Percentiles rank a stretch among this genome's conserved stretches.
phyloP scores from a whole-genome alignment of 2,888 invertebrate genomes.

The Tetheella fluctuosa region DNA sequence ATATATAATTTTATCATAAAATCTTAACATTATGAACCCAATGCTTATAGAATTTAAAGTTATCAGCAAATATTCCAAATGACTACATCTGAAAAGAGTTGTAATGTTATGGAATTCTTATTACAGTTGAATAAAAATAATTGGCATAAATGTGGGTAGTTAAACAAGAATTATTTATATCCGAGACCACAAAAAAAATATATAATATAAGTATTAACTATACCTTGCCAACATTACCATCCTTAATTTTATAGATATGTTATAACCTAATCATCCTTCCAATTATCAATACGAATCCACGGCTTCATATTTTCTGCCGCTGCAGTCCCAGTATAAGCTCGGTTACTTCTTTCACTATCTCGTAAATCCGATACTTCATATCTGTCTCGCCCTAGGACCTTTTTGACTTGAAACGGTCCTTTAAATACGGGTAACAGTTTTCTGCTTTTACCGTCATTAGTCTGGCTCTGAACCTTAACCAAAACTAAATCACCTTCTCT shows the following conservation, averaged over 20 bases:
- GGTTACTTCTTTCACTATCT: slow-evolving; percentile 20
- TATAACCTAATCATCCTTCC: no score
- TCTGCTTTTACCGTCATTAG: slow-evolving; percentile 23
- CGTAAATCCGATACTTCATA: slow-evolving; percentile 21
- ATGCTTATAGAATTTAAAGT: no score
- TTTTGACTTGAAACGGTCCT: slow-evolving; percentile 25
- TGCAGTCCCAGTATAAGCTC: slow-evolving; percentile 21
- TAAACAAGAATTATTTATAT: no score
- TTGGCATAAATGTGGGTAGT: no score
- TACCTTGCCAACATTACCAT: slow-evolving; percentile 15
- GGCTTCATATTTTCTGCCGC: slow-evolving; percentile 26
- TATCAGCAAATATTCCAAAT: no score
- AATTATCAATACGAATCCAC: slow-evolving; percentile 23
- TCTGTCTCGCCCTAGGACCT: slow-evolving; percentile 19
- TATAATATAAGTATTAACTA: background rate
- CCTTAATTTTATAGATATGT: slow-evolving; percentile 4
- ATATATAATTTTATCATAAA: no score
- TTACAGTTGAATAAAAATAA: no score
- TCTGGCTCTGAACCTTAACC: slow-evolving; percentile 24
- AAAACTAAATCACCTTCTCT: slow-evolving; percentile 23
- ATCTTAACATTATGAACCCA: no score
- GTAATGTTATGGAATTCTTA: no score
- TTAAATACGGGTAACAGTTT: slow-evolving; percentile 24
- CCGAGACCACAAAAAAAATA: no score
- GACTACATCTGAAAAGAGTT: no score